These are phyloP conservation scores for Ceratoteleas bidentatus DNA, from an alignment of 1,140 invertebrate genomes.

Conservation along the genomic window DNA sequence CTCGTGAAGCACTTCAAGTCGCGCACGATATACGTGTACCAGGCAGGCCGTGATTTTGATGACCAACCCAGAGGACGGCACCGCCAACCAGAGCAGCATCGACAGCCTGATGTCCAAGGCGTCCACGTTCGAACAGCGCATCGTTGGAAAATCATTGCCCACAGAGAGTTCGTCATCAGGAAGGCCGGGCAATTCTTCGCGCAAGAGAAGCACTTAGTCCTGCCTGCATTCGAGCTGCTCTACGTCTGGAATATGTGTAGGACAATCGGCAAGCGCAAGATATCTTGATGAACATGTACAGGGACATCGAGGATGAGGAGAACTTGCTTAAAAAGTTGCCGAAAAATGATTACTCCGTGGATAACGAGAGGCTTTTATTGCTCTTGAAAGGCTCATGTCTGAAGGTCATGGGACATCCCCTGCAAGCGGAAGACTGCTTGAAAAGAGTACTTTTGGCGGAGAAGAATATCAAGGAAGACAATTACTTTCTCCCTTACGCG, in stretches of 20 bases:
- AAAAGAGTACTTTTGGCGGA: constrained; percentile 86
- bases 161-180: constrained; percentile 96
- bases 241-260: constrained; percentile 97
- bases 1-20: constrained; percentile 93
- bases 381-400: constrained; percentile 93
- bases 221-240: constrained; percentile 93
- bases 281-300: constrained; percentile 86
- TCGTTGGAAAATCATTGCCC: constrained; percentile 97
- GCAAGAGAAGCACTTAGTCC: constrained; percentile 87
- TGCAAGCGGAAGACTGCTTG: constrained; percentile 90
- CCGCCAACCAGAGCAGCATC: constrained; percentile 80
- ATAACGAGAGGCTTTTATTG: constrained; percentile 90
- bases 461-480: constrained; percentile 91
- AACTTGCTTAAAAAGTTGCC: constrained; percentile 71
- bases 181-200: constrained; percentile 90
- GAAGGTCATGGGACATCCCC: constrained; percentile 86
- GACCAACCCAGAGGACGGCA: constrained; percentile 83
- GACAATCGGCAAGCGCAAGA: constrained; percentile 88
- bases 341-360: constrained; percentile 84
- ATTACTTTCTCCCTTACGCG: constrained; percentile 93
- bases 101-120: constrained; percentile 86
- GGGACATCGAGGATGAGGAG: constrained; percentile 86
- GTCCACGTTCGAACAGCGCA: constrained; percentile 91
- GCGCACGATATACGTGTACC: constrained; percentile 93
- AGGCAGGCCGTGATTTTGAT: constrained; percentile 92